These are phyloP conservation scores for Silurus glanis DNA, from an alignment of 2,113 vertebrate genomes.

Conservation along the genomic window DNA sequence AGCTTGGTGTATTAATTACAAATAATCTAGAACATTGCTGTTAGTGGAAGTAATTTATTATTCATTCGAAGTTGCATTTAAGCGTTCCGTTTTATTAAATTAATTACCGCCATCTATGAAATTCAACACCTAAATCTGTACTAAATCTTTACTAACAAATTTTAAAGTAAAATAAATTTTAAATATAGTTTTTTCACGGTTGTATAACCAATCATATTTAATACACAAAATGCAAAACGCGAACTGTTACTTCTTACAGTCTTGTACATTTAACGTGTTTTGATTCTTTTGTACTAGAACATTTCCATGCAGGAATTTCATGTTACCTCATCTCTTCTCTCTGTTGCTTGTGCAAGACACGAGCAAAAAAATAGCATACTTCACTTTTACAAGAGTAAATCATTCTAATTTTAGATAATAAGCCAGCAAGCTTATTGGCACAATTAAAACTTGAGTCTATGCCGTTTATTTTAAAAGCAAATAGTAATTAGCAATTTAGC, in stretches of 20 bases:
- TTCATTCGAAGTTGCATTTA: neutral
- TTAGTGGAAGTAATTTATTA: neutral
- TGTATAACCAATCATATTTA: neutral
- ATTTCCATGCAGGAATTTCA: neutral
- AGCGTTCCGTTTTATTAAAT: neutral
- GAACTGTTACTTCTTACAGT: neutral
- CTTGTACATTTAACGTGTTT: neutral
- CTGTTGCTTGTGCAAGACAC: too few species aligned
- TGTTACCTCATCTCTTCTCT: neutral
- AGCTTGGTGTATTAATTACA: neutral
- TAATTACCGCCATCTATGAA: neutral
- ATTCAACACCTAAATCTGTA: neutral
- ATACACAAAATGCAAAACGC: neutral
- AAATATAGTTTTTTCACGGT: too few species aligned
- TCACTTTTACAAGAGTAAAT: neutral
- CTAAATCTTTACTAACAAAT: neutral
- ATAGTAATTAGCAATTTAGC: neutral
- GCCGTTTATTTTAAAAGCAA: neutral
- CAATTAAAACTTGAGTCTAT: constrained; percentile 1
- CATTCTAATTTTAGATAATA: neutral
- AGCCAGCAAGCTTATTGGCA: neutral
- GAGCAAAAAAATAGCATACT: neutral
- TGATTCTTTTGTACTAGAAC: neutral
- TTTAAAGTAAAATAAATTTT: neutral
- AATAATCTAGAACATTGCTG: neutral